Evolutionary conservation across 2,888 invertebrate species (phyloP), one percentile per base, ranked within the genome.

Genomic region (Chloroclystis v-ata): DNA sequence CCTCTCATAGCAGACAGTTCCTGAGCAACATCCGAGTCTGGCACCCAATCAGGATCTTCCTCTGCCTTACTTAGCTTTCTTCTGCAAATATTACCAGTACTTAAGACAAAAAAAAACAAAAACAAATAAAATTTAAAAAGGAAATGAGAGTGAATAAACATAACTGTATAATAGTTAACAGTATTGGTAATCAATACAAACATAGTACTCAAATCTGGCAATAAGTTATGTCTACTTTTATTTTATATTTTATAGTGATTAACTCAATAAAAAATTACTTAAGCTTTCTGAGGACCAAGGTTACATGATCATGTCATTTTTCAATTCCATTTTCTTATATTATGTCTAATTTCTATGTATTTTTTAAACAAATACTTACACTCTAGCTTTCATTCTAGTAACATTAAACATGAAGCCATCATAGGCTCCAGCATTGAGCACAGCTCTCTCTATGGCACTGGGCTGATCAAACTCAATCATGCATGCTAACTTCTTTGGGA

Each of bases 1-100:
- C 84, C 85, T 30, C 89, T 78, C 92, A 94, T 90, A 0, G 92
- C 93, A 47, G 91, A 91, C 16, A 94, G 67, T 69, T 94, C 94
- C 0, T 91, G 89, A 70, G 91, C 89, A 0, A 94, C 89, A 56
- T 94, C 94, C 0, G 92, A 88, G 65, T 92, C 91, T 11, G 90
- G 89, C 0, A 89, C 63, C 90, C 90, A 91, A 41, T 89, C 89
- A 1, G 89, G 89, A 58, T 90, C 89, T 56, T 88, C 84, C 37
- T 86, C 84, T 50, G 65, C 80, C 43, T 76, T 84, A 39, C 78
- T 81, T 47, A 68, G 77, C 54, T 75, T 77, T 47, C 82, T 74
- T 26, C 82, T 78, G 49, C 39, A 69, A 29, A 32, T 1, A 26
- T 4, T 2, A 20, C 2, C 20, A 20, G 20, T 4, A 20, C 20